Percentiles rank a stretch among this genome's conserved stretches.
phyloP scores from a whole-genome alignment of 2,113 vertebrate species.

The Ibidorhyncha struthersii region DNA sequence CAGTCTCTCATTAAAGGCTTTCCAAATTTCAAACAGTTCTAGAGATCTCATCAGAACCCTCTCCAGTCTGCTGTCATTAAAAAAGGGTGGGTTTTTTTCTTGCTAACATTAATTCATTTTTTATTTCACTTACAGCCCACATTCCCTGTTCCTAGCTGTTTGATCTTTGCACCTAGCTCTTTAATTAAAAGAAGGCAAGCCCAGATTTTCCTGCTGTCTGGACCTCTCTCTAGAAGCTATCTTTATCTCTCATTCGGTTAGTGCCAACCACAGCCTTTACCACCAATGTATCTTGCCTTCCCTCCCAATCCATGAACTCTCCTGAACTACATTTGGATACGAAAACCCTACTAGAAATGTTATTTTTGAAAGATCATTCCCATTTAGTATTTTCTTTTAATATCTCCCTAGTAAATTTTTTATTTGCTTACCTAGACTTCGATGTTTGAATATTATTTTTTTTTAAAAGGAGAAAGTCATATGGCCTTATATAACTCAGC shows the following conservation, averaged over 20 bases:
- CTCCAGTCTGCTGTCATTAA: constrained; percentile 15
- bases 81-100: not conserved
- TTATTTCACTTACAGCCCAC: not conserved
- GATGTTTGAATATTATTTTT: not conserved
- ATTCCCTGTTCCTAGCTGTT: not conserved
- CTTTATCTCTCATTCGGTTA: not conserved
- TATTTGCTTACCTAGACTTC: not conserved
- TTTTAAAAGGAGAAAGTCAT: not conserved
- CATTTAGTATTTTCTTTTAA: not conserved
- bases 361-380: not conserved
- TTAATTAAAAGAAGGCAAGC: constrained; percentile 32
- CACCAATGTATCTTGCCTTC: not conserved
- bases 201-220: not conserved
- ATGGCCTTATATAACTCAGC: not conserved
- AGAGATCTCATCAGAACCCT: not conserved
- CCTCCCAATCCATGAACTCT: not conserved
- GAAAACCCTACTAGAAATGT: not conserved
- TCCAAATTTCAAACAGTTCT: not conserved
- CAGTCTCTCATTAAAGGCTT: constrained; percentile 12
- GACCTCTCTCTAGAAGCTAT: not conserved
- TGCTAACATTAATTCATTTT: not conserved
- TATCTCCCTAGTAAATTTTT: not conserved
- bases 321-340: not conserved
- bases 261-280: not conserved
- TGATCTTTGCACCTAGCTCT: constrained; percentile 40